Evolutionary conservation across 2,113 vertebrate species (phyloP), one percentile per base, ranked within the genome.

Genomic region (Nothobranchius kuhntae): DNA sequence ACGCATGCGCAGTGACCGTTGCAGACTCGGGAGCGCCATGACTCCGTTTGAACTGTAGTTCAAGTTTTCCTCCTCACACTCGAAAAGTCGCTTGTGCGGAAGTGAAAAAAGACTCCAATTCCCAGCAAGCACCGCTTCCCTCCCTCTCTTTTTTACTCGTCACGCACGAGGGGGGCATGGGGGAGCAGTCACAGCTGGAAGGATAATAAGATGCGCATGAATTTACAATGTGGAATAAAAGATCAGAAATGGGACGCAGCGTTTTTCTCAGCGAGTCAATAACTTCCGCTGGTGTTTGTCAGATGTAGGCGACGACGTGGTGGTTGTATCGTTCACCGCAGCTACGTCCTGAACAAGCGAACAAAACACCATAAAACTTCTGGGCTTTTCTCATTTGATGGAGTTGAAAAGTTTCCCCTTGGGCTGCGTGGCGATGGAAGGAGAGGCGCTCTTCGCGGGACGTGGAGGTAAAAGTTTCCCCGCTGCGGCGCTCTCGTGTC

Each of bases 121-220:
- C 86, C 91, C 88, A 80, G 68, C 47, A 40, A 70, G 70, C 36
- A 13, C 13, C 57, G 47, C 60, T 45, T 48, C 82, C 53, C 17
- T 45, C n/a, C 21, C 11, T 21, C 30, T 13, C 11, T 24, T 38
- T 13, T 44, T 77, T 71, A 75, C 65, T 80, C 69, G 72, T 68
- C 73, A 50, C 77, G 56, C 74, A 8, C 30, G 30, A 30, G 38
- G 38, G 38, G 38, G 38, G 38, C 7, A 69, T 86, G 86, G 86
- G 84, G 88, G 89, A 89, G 80, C 82, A 89, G 87, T 81, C 89
- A 87, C 91, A 89, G 90, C 89, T 91, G 92, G 91, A 90, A 83
- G 86, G 89, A 90, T 92, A 91, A 92, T 91, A 91, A 92, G 91
- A 92, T 91, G 90, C 89, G 91, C 89, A 91, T 90, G 89, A 91